Conservation (phyloP, 1,140 invertebrate genomes). For the Acromyrmex echinatior region DNA sequence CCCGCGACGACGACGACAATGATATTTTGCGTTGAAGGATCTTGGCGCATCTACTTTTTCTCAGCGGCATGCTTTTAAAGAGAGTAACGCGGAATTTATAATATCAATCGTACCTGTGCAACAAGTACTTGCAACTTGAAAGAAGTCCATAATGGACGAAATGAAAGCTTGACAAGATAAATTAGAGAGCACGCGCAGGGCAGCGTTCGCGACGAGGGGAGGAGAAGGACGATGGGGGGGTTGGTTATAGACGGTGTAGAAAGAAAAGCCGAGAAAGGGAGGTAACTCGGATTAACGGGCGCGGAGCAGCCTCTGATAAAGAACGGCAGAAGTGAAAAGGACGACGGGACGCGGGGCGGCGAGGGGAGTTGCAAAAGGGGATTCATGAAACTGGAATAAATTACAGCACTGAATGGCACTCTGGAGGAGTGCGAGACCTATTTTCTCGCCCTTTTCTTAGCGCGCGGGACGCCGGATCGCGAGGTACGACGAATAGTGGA, state of each 20-base stretch:
- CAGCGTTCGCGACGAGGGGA: neutral
- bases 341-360: constrained; percentile 1
- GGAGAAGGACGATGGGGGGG: constrained; percentile 10
- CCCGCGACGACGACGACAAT: neutral
- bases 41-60: neutral
- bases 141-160: constrained; percentile 59
- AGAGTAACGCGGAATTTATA: constrained; percentile 38
- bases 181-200: constrained; percentile 28
- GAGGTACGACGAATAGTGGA: neutral
- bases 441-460: constrained; percentile 53
- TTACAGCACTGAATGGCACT: constrained; percentile 73
- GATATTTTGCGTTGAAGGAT: neutral
- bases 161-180: constrained; percentile 61
- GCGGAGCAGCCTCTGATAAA: constrained; percentile 45
- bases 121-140: constrained; percentile 54
- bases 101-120: constrained; percentile 55
- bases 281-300: constrained; percentile 74
- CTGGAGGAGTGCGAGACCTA: constrained; percentile 31
- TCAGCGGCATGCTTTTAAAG: neutral
- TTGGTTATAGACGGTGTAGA: neutral
- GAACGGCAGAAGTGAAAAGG: constrained; percentile 57
- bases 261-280: constrained; percentile 49
- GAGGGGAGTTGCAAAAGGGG: constrained; percentile 27
- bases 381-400: constrained; percentile 76
- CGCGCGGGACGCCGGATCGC: constrained; percentile 16